Percentiles rank a stretch among this genome's conserved stretches.
phyloP scores from a whole-genome alignment of 2,113 vertebrate genomes.

The Lepus americanus region DNA sequence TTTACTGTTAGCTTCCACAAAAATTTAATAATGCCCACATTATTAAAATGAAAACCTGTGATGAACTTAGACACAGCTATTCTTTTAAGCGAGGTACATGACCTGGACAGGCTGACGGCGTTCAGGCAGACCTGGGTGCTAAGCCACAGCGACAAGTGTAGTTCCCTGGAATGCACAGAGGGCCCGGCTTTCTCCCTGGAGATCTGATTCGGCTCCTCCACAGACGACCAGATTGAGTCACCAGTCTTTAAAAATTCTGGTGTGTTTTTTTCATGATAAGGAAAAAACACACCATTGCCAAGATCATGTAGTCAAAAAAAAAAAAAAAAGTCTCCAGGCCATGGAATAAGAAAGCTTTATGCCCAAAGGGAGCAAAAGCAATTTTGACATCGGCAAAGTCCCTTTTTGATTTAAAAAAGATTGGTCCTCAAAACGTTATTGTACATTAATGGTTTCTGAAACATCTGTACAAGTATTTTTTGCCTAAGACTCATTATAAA shows the following conservation, averaged over 20 bases:
- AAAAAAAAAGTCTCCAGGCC: slow-evolving; percentile 48
- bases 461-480: slow-evolving; percentile 56
- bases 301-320: slow-evolving; percentile 68
- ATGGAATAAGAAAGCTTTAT: slow-evolving; percentile 59
- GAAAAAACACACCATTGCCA: slow-evolving; percentile 61
- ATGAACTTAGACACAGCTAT: slow-evolving; percentile 43
- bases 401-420: slow-evolving; percentile 71
- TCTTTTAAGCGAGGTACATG: slow-evolving; percentile 72
- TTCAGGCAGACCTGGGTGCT: not conserved
- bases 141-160: not conserved
- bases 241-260: slow-evolving; percentile 7
- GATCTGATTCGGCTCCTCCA: slow-evolving; percentile 12
- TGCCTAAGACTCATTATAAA: slow-evolving; percentile 62
- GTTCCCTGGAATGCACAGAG: not conserved
- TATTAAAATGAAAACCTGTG: slow-evolving; percentile 68
- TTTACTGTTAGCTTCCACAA: slow-evolving; percentile 20
- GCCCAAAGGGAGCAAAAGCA: slow-evolving; percentile 40
- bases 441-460: slow-evolving; percentile 63
- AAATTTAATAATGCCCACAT: slow-evolving; percentile 68
- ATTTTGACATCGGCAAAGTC: slow-evolving; percentile 68
- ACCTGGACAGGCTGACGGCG: slow-evolving; percentile 62
- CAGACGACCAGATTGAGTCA: not conserved
- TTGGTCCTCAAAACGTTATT: slow-evolving; percentile 76
- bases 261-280: slow-evolving; percentile 52
- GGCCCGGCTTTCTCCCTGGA: not conserved